Percentiles rank a stretch among this genome's conserved stretches.
phyloP scores from a whole-genome alignment of 2,113 vertebrate species.

The Carollia perspicillata region DNA sequence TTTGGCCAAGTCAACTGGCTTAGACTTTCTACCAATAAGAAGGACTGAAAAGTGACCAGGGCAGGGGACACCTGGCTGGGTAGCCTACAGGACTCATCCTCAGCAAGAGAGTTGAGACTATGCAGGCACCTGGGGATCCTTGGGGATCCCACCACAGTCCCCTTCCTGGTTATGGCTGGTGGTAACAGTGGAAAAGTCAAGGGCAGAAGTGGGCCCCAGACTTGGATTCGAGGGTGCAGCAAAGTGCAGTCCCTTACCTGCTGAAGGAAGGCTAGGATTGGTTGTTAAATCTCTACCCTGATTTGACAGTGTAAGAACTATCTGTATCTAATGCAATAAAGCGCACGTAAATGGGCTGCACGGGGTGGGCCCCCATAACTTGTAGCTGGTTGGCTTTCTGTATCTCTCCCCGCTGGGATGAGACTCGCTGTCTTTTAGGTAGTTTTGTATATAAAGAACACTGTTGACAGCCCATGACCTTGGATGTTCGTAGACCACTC shows the following conservation, averaged over 20 bases:
- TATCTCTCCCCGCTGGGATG: background rate
- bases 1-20: background rate
- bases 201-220: background rate
- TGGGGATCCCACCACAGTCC: background rate
- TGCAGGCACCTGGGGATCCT: background rate
- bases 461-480: background rate
- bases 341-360: accelerated
- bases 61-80: background rate
- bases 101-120: background rate
- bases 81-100: background rate
- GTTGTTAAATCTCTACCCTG: background rate
- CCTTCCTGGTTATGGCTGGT: background rate
- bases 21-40: background rate
- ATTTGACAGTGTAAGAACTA: background rate
- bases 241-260: background rate
- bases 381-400: background rate
- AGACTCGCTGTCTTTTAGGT: background rate
- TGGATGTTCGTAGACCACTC: background rate
- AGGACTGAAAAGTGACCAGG: background rate
- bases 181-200: background rate
- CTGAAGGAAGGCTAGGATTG: background rate
- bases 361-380: background rate
- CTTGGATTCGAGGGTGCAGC: background rate
- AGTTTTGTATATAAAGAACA: background rate
- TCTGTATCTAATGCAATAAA: background rate